Conservation (phyloP, 2,113 vertebrate genomes). For the Lepus europaeus region DNA sequence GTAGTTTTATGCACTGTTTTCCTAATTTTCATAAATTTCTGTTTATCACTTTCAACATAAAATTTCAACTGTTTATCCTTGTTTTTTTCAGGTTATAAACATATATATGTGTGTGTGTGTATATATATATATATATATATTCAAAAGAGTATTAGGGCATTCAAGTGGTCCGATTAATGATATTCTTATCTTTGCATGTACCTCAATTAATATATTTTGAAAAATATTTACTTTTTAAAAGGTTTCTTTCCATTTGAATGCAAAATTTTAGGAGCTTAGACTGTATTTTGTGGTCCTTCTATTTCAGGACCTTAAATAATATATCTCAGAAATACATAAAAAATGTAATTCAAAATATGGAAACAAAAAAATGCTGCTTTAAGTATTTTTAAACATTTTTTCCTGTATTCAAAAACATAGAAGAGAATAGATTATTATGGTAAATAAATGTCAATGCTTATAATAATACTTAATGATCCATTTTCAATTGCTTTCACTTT, state of each 20-base stretch:
- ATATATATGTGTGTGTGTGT: no score
- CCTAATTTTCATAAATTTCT: no score
- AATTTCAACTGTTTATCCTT: no score
- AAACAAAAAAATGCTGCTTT: not conserved
- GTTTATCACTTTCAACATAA: no score
- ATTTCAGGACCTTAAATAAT: not conserved
- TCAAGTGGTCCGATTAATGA: not conserved
- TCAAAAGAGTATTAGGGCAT: not conserved
- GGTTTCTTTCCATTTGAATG: not conserved
- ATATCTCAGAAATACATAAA: not conserved
- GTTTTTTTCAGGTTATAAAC: no score
- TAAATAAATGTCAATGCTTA: not conserved
- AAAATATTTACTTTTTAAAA: not conserved
- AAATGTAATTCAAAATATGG: not conserved
- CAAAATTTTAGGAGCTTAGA: not conserved
- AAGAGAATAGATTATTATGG: not conserved
- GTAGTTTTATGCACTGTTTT: no score
- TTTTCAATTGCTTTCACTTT: not conserved
- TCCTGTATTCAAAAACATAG: not conserved
- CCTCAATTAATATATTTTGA: not conserved
- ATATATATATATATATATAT: not conserved
- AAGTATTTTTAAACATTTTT: not conserved
- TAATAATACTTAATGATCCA: not conserved
- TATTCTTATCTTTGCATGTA: not conserved
- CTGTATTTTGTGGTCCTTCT: not conserved